Evolutionary conservation across 2,888 invertebrate genomes (phyloP).

Genomic region (Dynastes maya): DNA sequence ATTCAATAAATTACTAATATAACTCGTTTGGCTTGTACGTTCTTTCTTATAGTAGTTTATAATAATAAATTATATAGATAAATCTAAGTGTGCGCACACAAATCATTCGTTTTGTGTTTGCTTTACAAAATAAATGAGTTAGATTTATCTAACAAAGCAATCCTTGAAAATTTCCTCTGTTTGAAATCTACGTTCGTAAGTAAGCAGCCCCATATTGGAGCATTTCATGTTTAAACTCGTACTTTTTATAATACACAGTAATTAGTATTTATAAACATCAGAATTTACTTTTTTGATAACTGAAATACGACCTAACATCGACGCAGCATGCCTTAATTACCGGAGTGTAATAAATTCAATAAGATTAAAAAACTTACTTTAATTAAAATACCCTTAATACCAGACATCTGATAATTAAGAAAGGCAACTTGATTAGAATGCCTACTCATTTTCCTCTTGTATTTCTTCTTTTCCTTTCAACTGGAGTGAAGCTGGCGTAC

Average conservation of each 20-base stretch:
- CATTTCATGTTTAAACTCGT: background rate
- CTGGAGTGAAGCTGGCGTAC: slow-evolving; percentile 1
- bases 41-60: slow-evolving; percentile 21
- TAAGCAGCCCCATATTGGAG: background rate
- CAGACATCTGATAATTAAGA: slow-evolving; percentile 20
- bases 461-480: slow-evolving; percentile 1
- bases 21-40: slow-evolving; percentile 11
- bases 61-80: slow-evolving; percentile 28
- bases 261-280: slow-evolving; percentile 9
- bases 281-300: slow-evolving; percentile 5
- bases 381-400: slow-evolving; percentile 31
- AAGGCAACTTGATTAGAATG: slow-evolving; percentile 25
- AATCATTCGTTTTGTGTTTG: slow-evolving; percentile 23
- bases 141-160: slow-evolving; percentile 10
- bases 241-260: background rate
- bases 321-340: slow-evolving; percentile 1
- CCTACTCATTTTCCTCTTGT: slow-evolving; percentile 15
- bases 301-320: background rate
- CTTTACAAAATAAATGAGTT: slow-evolving; percentile 18
- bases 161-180: background rate
- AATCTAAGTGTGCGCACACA: background rate
- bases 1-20: slow-evolving; percentile 31
- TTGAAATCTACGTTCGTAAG: background rate
- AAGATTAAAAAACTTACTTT: slow-evolving; percentile 30
- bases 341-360: slow-evolving; percentile 15